Base-by-base conservation (phyloP, 1,140 invertebrate species). In the Frieseomelitta varia region DNA sequence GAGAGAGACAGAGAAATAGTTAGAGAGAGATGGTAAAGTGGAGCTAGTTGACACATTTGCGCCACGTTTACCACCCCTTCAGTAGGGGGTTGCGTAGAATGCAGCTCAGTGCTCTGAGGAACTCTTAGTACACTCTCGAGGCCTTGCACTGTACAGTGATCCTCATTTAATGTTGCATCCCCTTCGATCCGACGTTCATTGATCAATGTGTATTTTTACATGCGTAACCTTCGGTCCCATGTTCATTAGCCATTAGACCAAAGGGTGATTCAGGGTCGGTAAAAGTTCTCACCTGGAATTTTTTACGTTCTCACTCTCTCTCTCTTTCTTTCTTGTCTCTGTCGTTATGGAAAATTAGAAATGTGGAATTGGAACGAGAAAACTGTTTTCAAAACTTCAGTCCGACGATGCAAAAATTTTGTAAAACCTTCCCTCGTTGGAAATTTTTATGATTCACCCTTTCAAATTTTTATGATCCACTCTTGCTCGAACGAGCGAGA, bases 51-150 rank as follows among this genome's bases (percentile, higher is more conserved):
- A 85, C 83, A 74, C 83, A 74, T 85, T 80, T 81, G 83, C 71
- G 61, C 78, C 83, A 51, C 68, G 71, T 47, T 81, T 58, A 58
- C 79, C 55, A 51, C 78, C 83, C 69, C 61, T 58, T 67, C 21
- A 30, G 24, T 27, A 51, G 79, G 81, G 74, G 80, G 39, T 0
- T 78, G 75, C 47, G 61, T 75, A 10, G 71, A 63, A 65, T 47
- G 27, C 77, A 63, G 67, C 65, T 69, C 76, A 53, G 39, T 71
- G 75, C 67, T 71, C 76, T 73, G 85, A 90, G 88, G 8, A 47
- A 92, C 90, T 89, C 90, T 89, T 91, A 92, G 89, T 93, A 92
- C 91, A 92, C 93, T 92, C 87, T 68, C 85, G 81, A 93, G 91
- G 89, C 91, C 93, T 93, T 92, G 91, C 89, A 90, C 90, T 61